Evolutionary conservation across 2,888 invertebrate species (phyloP).

Genomic region (Coelogynopora nodosa): DNA sequence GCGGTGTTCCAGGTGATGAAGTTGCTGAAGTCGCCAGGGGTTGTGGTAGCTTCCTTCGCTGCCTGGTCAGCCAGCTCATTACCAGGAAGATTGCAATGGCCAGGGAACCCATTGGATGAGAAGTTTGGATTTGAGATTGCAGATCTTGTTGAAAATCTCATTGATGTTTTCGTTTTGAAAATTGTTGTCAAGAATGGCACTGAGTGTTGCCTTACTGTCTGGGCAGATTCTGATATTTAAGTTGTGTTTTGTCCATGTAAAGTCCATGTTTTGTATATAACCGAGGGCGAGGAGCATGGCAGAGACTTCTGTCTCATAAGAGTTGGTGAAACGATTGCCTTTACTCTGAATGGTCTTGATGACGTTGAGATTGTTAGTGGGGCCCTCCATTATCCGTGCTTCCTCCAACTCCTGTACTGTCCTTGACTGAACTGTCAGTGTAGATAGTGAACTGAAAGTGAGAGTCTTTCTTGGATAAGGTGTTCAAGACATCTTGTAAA

Average conservation of each 20-base stretch:
- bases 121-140: too few species aligned
- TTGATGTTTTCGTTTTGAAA: background rate
- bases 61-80: too few species aligned
- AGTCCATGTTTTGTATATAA: background rate
- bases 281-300: background rate
- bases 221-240: slow-evolving; percentile 3
- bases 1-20: too few species aligned
- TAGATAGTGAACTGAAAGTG: background rate
- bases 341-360: background rate
- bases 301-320: background rate
- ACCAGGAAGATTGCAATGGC: too few species aligned
- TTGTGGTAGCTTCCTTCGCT: too few species aligned
- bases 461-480: background rate
- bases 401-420: background rate
- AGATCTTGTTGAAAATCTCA: background rate
- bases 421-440: background rate
- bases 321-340: background rate
- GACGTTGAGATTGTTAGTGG: slow-evolving; percentile 6
- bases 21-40: too few species aligned
- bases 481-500: background rate
- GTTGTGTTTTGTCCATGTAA: too few species aligned
- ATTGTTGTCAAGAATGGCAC: background rate
- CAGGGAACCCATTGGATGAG: too few species aligned
- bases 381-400: background rate
- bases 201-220: slow-evolving; percentile 4